Evolutionary conservation across 1,140 invertebrate species (phyloP), one percentile per base, ranked within the genome.

Genomic region (Pogonomyrmex californicus): DNA sequence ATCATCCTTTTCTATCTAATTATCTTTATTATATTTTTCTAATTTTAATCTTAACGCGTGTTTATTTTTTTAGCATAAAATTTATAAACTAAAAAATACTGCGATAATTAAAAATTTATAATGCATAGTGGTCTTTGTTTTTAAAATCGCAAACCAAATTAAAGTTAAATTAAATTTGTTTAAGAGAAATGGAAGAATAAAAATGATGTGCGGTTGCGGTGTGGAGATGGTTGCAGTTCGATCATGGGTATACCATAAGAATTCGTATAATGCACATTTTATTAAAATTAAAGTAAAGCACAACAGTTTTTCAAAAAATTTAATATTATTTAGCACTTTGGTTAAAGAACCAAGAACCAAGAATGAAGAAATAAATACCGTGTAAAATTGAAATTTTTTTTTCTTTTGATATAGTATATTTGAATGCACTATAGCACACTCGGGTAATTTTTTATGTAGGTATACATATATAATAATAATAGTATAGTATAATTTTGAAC

Each of bases 141-240:
- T 76, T 60, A 33, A 62, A 58, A 38, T 75, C 33, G 54, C 60
- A 76, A 58, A 76, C 10, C 30, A 14, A 60, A 60, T 2, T 44
- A 33, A 10, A 10, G 1, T 76, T 76, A 30, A 44, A 30, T 81
- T 23, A 44, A 56, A 70, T 58, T 36, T 30, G 33, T 63, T 41
- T 62, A 17, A 62, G 4, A n/a, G 2, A 33, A 12, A 82, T 0
- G 23, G 17, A 33, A 6, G 7, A 41, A 1, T 30, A 68, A 56
- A 38, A 56, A 30, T 10, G 30, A 4, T 49, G 6, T 36, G 3
- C 14, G 7, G 6, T 47, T 54, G 7, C 5, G 33, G 7, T 38
- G 30, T 38, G 68, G 2, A 5, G 30, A 7, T 17, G 9, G 2
- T 23, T 71, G 30, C 17, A 54, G 10, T 9, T 71, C 10, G 12